phyloP scores from a whole-genome alignment of 2,797 vertebrate genomes.

The Acridotheres tristis region DNA sequence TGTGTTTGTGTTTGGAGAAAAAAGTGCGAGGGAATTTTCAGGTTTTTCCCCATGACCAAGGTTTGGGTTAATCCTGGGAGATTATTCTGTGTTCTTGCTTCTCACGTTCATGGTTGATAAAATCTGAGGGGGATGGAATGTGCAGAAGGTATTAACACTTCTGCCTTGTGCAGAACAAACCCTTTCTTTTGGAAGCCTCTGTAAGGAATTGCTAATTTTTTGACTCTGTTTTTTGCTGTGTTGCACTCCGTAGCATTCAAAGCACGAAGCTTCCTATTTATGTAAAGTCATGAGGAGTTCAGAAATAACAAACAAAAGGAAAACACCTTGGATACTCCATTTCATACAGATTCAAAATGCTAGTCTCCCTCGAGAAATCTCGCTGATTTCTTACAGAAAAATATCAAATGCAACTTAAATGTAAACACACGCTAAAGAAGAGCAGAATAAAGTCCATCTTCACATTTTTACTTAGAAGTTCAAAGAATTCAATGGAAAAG shows the following conservation, averaged over 20 bases:
- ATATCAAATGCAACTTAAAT: not conserved
- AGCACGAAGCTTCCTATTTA: not conserved
- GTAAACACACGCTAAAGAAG: not conserved
- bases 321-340: not conserved
- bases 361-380: not conserved
- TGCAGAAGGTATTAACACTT: not conserved
- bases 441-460: not conserved
- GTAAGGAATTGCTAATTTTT: not conserved
- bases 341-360: not conserved
- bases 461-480: not conserved
- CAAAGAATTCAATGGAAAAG: not conserved
- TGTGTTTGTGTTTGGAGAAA: not conserved
- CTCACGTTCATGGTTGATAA: conserved; percentile 9
- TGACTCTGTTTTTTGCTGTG: not conserved
- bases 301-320: not conserved
- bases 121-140: not conserved
- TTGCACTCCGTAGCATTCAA: not conserved
- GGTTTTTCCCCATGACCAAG: not conserved
- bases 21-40: not conserved
- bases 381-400: not conserved
- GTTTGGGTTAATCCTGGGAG: not conserved
- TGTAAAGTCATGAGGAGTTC: not conserved
- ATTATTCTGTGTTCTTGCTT: conserved; percentile 7
- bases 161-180: not conserved
- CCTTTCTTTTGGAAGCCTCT: not conserved